Percentiles rank a stretch among this genome's conserved stretches.
These are phyloP conservation scores for Diarsia rubi DNA, from an alignment of 2,888 invertebrate species.

Conservation along the genomic window DNA sequence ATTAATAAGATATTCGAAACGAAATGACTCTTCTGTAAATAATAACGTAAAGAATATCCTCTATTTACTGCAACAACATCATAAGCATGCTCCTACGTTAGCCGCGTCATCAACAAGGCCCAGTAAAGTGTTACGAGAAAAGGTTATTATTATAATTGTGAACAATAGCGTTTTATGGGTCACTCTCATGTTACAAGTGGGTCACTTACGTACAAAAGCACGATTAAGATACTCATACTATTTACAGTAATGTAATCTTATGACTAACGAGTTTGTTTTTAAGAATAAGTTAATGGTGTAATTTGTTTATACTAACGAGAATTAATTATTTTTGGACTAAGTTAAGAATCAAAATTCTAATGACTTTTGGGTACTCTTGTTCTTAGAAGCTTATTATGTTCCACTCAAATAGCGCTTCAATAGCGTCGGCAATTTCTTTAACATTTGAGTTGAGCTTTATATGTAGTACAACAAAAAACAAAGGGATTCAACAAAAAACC, in stretches of 20 bases:
- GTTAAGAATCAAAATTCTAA: slow-evolving; percentile 7
- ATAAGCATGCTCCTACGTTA: slow-evolving; percentile 10
- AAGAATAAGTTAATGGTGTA: slow-evolving; percentile 8
- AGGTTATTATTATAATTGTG: slow-evolving; percentile 60
- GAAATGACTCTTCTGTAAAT: neutral
- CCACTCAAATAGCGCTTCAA: neutral
- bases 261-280: slow-evolving; percentile 22
- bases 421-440: slow-evolving; percentile 1
- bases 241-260: slow-evolving; percentile 32
- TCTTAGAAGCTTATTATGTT: slow-evolving; percentile 5
- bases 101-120: slow-evolving; percentile 47
- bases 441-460: neutral
- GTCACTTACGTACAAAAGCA: slow-evolving; percentile 67
- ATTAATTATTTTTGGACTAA: neutral
- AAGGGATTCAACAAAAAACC: neutral
- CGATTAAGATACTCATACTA: slow-evolving; percentile 61
- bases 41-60: neutral
- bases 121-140: slow-evolving; percentile 62
- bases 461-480: neutral
- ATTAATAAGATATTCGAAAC: neutral
- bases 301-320: slow-evolving; percentile 13
- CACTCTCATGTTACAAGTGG: slow-evolving; percentile 70
- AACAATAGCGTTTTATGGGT: slow-evolving; percentile 68
- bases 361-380: neutral
- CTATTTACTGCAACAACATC: slow-evolving; percentile 1